These are phyloP conservation scores for Camponotus vicinus DNA, from an alignment of 1,140 invertebrate species.

Conservation along the genomic window DNA sequence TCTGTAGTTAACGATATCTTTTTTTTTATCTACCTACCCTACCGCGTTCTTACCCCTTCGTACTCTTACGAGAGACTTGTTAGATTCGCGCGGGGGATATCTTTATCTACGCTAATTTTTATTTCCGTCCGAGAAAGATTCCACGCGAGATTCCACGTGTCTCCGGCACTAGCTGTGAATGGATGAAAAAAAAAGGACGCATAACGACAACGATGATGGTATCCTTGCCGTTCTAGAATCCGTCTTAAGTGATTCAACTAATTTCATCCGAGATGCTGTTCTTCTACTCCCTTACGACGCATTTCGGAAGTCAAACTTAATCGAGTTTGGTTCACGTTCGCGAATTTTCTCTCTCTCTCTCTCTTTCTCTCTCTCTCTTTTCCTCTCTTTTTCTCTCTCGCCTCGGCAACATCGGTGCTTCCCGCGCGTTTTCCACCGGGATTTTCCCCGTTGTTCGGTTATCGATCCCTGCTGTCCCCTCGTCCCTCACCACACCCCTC, in stretches of 20 bases:
- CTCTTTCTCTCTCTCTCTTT: not conserved
- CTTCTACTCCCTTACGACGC: not conserved
- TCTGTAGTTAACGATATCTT: conserved; percentile 47
- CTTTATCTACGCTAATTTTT: conserved; percentile 60
- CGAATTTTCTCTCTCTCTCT: conserved; percentile 54
- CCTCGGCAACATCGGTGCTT: conserved; percentile 67
- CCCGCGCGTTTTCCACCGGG: conserved; percentile 70
- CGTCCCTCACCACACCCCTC: conserved; percentile 47
- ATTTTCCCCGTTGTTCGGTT: conserved; percentile 74
- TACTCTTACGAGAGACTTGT: conserved; percentile 36
- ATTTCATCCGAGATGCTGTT: conserved; percentile 22
- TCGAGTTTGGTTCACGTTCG: conserved; percentile 48
- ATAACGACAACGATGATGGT: not conserved
- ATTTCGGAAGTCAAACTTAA: conserved; percentile 43
- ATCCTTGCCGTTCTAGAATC: not conserved
- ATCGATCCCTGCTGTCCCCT: conserved; percentile 66
- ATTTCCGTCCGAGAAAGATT: conserved; percentile 38
- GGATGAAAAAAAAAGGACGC: not conserved
- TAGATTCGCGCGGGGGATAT: conserved; percentile 24
- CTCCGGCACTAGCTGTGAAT: not conserved
- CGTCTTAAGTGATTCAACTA: conserved; percentile 48
- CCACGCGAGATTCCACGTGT: conserved; percentile 56
- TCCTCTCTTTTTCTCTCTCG: not conserved
- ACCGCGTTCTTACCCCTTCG: conserved; percentile 19
- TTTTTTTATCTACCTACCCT: conserved; percentile 27